phyloP scores from a whole-genome alignment of 2,797 vertebrate species.

The Triplophysa bombifrons region DNA sequence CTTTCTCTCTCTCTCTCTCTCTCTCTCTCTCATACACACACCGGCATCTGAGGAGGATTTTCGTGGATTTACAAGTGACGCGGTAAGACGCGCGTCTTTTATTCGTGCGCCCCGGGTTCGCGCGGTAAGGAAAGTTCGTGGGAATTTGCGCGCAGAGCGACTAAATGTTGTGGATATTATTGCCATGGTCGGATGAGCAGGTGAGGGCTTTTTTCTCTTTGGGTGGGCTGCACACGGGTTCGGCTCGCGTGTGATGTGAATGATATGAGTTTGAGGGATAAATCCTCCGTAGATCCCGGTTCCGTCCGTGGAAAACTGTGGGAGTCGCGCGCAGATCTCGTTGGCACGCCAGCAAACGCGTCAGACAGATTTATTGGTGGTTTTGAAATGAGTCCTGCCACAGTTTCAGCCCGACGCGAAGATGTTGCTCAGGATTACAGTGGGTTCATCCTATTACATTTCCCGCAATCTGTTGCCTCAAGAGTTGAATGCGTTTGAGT shows the following conservation, averaged over 20 bases:
- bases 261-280: not conserved
- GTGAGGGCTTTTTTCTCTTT: constrained; percentile 33
- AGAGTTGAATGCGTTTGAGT: constrained; percentile 31
- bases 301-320: not conserved
- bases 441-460: constrained; percentile 60
- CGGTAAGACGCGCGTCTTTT: constrained; percentile 55
- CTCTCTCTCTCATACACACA: constrained; percentile 15
- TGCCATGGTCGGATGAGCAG: constrained; percentile 33
- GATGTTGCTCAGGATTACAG: constrained; percentile 52
- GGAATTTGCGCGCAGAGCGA: constrained; percentile 19
- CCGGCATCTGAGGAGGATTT: constrained; percentile 57
- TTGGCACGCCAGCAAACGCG: not conserved
- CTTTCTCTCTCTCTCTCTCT: too few relatives aligned
- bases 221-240: not conserved
- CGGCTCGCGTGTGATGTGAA: constrained; percentile 1
- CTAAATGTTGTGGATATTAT: constrained; percentile 32
- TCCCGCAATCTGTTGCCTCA: constrained; percentile 63
- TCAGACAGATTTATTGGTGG: constrained; percentile 24
- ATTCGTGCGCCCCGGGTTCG: not conserved
- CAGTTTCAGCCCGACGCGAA: constrained; percentile 26
- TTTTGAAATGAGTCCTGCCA: constrained; percentile 1
- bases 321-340: not conserved
- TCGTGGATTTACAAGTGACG: constrained; percentile 61
- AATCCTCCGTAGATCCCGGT: not conserved
- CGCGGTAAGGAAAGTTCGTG: constrained; percentile 45